phyloP scores from a whole-genome alignment of 2,888 invertebrate species.

The Watsonalla cultraria region DNA sequence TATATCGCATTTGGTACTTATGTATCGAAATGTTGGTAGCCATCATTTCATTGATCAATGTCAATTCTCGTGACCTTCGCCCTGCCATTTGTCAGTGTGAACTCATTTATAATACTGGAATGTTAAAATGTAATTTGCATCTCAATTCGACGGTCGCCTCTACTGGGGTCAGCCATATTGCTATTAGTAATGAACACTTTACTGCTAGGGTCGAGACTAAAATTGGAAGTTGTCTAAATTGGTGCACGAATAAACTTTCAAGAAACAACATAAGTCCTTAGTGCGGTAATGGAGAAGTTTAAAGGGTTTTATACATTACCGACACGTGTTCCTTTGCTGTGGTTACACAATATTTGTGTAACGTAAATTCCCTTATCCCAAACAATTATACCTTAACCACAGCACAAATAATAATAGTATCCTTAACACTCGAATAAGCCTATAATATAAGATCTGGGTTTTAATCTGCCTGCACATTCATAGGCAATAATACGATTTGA shows the following conservation, averaged over 20 bases:
- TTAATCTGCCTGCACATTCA: conserved; percentile 31
- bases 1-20: no score
- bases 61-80: conserved; percentile 38
- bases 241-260: no score
- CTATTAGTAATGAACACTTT: conserved; percentile 15
- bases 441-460: conserved; percentile 9
- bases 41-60: conserved; percentile 14
- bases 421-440: no score
- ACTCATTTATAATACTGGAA: conserved; percentile 44
- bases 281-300: no score
- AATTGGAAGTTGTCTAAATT: no score
- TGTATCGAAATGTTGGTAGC: not conserved
- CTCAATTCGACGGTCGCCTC: conserved; percentile 32
- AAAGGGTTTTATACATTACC: no score
- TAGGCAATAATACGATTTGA: conserved; percentile 44
- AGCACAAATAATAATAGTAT: no score
- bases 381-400: not conserved
- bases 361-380: not conserved
- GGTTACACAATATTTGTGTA: no score
- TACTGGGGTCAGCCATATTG: conserved; percentile 30
- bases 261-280: no score
- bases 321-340: no score
- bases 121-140: conserved; percentile 50
- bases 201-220: no score
- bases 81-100: conserved; percentile 34